Conservation (phyloP, 2,888 invertebrate species). For the Thereva unica region DNA sequence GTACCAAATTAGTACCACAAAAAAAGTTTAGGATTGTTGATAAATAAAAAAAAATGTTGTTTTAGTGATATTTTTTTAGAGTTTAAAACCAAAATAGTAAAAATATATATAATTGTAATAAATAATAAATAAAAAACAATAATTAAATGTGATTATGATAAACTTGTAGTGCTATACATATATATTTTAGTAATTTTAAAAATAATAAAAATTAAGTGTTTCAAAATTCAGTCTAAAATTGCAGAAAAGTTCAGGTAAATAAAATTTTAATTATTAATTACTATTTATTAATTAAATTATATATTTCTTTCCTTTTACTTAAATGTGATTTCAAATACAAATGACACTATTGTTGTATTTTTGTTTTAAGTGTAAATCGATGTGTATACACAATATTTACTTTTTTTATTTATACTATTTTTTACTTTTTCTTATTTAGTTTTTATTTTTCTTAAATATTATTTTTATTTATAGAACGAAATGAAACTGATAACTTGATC, state of each 20-base stretch:
- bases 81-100: neutral
- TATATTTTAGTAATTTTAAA: too few relatives aligned
- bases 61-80: conserved; percentile 23
- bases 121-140: neutral
- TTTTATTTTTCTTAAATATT: too few relatives aligned
- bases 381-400: too few relatives aligned
- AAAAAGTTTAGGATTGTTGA: conserved; percentile 4
- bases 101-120: too few relatives aligned
- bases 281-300: too few relatives aligned
- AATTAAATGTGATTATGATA: conserved; percentile 17
- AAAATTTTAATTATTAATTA: neutral
- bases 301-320: too few relatives aligned
- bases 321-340: neutral
- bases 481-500: too few relatives aligned
- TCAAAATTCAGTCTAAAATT: neutral
- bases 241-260: conserved; percentile 15
- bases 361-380: conserved; percentile 1
- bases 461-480: too few relatives aligned
- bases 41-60: neutral
- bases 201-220: too few relatives aligned
- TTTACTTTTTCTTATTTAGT: too few relatives aligned
- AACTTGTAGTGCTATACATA: conserved; percentile 4
- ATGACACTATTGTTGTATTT: conserved; percentile 13
- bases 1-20: neutral
- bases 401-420: too few relatives aligned